Evolutionary conservation across 2,888 invertebrate species (phyloP).

Genomic region (Amphipoea lucens): DNA sequence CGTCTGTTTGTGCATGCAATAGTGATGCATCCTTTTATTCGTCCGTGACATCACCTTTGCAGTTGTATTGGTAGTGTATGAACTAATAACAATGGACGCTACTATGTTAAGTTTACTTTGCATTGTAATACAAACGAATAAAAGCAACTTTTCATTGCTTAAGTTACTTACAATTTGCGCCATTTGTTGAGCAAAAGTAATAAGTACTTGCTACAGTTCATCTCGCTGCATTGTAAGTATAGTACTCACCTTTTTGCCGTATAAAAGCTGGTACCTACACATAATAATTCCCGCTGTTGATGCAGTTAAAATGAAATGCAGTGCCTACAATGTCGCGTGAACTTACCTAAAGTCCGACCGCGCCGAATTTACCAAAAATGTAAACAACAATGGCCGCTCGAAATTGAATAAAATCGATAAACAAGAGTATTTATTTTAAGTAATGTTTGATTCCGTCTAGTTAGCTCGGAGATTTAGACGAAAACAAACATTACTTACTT

Average conservation of each 20-base stretch:
- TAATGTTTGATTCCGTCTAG: no score
- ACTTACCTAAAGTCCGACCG: no score
- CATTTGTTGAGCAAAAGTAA: conserved; percentile 1
- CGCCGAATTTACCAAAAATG: no score
- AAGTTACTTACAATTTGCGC: not conserved
- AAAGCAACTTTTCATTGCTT: conserved; percentile 2
- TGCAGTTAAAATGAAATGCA: not conserved
- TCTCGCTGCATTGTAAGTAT: not conserved
- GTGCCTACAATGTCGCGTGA: not conserved
- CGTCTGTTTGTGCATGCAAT: conserved; percentile 32
- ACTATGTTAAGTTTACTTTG: conserved; percentile 8
- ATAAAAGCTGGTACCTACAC: not conserved
- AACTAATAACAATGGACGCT: not conserved
- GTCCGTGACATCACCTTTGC: conserved; percentile 35
- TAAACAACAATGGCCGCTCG: no score
- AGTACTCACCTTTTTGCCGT: not conserved
- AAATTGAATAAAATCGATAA: no score
- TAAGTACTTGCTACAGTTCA: not conserved
- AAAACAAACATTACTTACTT: no score
- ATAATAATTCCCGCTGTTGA: not conserved
- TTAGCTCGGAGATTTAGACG: no score
- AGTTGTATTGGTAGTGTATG: conserved; percentile 4
- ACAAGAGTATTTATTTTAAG: no score
- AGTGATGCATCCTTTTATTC: conserved; percentile 14
- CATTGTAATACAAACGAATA: not conserved